A percentile compares a stretch with the other conserved stretches of the same genome.
phyloP scores from a whole-genome alignment of 2,113 vertebrate genomes.

The Pantherophis guttatus region DNA sequence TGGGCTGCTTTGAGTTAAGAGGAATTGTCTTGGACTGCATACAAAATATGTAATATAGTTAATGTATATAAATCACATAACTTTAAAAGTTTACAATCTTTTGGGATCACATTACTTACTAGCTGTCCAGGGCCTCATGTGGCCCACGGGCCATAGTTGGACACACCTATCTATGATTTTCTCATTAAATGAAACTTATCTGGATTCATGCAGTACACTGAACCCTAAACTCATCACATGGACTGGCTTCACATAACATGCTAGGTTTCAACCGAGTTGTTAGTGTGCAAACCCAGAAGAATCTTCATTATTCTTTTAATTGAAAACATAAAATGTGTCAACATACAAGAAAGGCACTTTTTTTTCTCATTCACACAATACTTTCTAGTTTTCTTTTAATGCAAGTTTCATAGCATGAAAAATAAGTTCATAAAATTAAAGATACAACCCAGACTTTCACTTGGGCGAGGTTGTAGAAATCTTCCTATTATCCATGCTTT shows the following conservation, averaged over 20 bases:
- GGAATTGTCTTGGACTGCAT: not conserved
- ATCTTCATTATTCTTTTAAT: not conserved
- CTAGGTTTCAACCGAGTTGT: not conserved
- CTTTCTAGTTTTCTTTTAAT: not conserved
- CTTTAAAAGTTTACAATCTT: not conserved
- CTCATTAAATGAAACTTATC: not conserved
- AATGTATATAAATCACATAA: not conserved
- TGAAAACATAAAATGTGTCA: not conserved
- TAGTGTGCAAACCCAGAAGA: not conserved
- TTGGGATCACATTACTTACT: not conserved
- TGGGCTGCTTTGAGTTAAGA: not conserved
- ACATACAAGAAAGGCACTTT: not conserved
- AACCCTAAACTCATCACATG: not conserved
- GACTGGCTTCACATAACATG: not conserved
- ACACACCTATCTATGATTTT: not conserved
- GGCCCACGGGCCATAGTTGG: not conserved
- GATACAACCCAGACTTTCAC: not conserved
- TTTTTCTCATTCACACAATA: not conserved
- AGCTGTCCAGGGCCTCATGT: not conserved
- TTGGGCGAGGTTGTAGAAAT: not conserved
- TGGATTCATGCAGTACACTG: not conserved
- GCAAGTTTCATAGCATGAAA: not conserved
- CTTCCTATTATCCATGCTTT: not conserved
- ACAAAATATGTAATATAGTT: not conserved
- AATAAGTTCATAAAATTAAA: not conserved